Evolutionary conservation across 2,113 vertebrate species (phyloP).

Genomic region (Cygnus buccinator): DNA sequence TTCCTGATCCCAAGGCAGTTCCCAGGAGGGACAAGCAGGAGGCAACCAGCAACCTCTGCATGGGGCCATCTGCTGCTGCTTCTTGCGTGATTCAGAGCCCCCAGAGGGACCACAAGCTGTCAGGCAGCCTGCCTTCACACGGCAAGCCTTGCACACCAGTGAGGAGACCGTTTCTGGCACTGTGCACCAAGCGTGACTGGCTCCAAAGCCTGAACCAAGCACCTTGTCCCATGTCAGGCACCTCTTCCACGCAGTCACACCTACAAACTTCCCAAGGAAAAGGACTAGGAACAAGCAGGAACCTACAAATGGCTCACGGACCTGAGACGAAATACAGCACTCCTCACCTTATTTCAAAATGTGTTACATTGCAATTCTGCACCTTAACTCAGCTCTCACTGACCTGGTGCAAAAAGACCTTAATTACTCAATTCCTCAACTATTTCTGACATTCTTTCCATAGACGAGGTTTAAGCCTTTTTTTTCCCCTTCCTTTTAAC

Average conservation of each 20-base stretch:
- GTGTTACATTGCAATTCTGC: not conserved
- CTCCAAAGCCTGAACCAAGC: not conserved
- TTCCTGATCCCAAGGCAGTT: not conserved
- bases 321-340: not conserved
- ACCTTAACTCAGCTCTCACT: not conserved
- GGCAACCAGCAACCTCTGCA: not conserved
- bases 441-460: constrained; percentile 36
- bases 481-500: not conserved
- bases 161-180: rapidly evolving
- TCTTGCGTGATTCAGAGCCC: not conserved
- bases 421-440: constrained; percentile 35
- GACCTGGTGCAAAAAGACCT: not conserved
- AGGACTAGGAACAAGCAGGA: not conserved
- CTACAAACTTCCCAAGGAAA: not conserved
- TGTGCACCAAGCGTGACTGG: not conserved
- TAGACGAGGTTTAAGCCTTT: constrained; percentile 21
- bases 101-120: not conserved
- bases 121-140: rapidly evolving
- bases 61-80: not conserved
- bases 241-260: no score
- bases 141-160: rapidly evolving
- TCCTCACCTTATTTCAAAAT: not conserved
- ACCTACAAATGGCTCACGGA: rapidly evolving
- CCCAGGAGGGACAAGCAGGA: no score
- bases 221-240: no score